Base-by-base conservation (phyloP, 2,113 vertebrate genomes). In the Triplophysa siluroides region DNA sequence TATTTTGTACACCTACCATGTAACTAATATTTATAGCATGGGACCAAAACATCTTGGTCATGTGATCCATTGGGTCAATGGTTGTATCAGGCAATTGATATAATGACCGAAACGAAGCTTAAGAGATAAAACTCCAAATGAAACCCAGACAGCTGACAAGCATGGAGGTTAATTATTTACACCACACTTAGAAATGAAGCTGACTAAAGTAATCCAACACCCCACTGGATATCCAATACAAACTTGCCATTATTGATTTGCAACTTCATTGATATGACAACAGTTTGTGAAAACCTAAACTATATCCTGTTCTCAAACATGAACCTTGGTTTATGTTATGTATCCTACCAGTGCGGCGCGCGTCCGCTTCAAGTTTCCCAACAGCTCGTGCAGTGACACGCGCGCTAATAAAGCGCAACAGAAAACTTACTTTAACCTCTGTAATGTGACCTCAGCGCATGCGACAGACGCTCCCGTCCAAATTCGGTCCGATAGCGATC, bases 151-250 rank as follows among this genome's bases (percentile, higher is more conserved):
- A 65, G 45, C 45, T 65, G 74, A 54, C 47, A 12, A 38, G 19
- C 45, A 77, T 19, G 23, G 24, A 5, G 8, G 6, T 83, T 4
- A 80, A 83, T 72, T 80, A 83, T 83, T 81, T 21, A 83, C 67
- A 68, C 2, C 65, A n/a, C 67, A 61, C 52, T 45, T 63, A 29
- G 78, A 77, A 76, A 77, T 67, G 4, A 65, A 66, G 43, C 75
- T 38, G 61, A 45, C 12, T 33, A 38, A 52, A 26, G 65, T 65
- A 65, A 77, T 54, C 45, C 26, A 63, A 70, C n/a, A 60, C 76
- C 9, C 2, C 4, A 38, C 5, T 23, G 23, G 74, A 21, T 11
- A 70, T 43, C 52, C 47, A 54, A 41, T 26, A 45, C 43, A 13
- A 38, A 62, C 61, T 50, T 68, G 11, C 68, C 12, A 4, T 45